phyloP scores from a whole-genome alignment of 2,888 invertebrate genomes.

The Tuta absoluta region DNA sequence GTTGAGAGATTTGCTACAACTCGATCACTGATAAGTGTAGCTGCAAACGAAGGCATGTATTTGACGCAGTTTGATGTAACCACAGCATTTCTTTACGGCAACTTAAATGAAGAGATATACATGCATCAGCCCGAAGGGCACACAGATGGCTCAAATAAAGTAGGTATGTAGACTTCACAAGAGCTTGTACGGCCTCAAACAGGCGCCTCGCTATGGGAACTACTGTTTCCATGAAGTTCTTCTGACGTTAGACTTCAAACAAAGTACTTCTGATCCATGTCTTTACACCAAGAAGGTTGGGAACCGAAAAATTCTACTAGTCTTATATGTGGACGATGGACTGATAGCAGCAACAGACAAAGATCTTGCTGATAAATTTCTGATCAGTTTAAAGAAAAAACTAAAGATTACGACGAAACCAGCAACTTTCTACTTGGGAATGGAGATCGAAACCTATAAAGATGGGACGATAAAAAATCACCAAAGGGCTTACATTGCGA shows the following conservation, averaged over 20 bases:
- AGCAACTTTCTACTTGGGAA: conserved; percentile 19
- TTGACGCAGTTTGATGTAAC: conserved; percentile 16
- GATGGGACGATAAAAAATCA: conserved; percentile 16
- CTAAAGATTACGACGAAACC: conserved; percentile 18
- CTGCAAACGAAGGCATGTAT: conserved; percentile 7
- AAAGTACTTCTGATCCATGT: no score
- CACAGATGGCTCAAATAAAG: background rate
- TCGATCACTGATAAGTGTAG: conserved; percentile 17
- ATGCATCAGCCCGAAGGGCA: conserved; percentile 21
- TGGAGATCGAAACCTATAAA: conserved; percentile 3
- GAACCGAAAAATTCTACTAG: no score
- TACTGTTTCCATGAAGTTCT: no score
- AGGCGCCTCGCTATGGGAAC: no score
- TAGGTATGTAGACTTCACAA: conserved; percentile 5
- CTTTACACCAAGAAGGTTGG: no score
- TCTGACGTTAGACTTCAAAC: no score
- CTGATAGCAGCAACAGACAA: no score
- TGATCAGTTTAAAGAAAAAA: background rate
- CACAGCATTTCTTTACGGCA: conserved; percentile 21
- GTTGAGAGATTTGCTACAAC: conserved; percentile 14
- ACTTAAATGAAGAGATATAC: conserved; percentile 14
- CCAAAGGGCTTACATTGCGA: conserved; percentile 14
- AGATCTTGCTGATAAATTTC: background rate
- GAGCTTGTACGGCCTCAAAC: conserved; percentile 1
- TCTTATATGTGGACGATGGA: no score